These are phyloP conservation scores for Melospiza melodia DNA, from an alignment of 2,113 vertebrate species.

Conservation along the genomic window DNA sequence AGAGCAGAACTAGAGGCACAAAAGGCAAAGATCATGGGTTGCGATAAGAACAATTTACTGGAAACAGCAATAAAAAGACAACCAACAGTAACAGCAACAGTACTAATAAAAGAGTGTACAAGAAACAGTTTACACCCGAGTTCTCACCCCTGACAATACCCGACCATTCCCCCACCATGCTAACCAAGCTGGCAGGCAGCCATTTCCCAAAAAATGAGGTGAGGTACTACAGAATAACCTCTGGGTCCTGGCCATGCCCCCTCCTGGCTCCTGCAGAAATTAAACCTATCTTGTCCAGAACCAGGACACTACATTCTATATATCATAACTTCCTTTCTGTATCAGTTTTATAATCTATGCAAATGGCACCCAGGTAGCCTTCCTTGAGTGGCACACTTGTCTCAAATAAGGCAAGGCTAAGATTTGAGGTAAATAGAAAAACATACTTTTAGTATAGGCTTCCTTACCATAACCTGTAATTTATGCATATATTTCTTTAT, in stretches of 20 bases:
- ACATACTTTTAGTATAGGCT: background rate
- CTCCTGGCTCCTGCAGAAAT: background rate
- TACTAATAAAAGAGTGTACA: background rate
- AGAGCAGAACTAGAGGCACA: background rate
- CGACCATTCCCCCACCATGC: fast-evolving
- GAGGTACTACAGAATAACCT: background rate
- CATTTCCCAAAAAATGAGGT: background rate
- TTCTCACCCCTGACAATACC: background rate
- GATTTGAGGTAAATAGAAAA: background rate
- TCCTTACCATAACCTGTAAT: background rate
- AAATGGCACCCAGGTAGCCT: background rate
- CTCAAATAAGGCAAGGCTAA: background rate
- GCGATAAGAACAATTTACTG: background rate
- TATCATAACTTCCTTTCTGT: background rate
- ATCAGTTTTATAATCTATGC: background rate
- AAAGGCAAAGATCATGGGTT: background rate
- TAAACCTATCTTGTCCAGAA: background rate
- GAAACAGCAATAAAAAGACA: background rate
- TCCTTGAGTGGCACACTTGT: background rate
- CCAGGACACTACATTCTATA: background rate
- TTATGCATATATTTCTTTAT: background rate
- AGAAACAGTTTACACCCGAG: fast-evolving
- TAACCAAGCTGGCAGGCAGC: fast-evolving
- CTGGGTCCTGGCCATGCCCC: background rate
- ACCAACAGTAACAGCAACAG: background rate